A percentile compares a stretch with the other conserved stretches of the same genome.
phyloP scores from a whole-genome alignment of 2,797 vertebrate species.

The Psittacula derbiana region DNA sequence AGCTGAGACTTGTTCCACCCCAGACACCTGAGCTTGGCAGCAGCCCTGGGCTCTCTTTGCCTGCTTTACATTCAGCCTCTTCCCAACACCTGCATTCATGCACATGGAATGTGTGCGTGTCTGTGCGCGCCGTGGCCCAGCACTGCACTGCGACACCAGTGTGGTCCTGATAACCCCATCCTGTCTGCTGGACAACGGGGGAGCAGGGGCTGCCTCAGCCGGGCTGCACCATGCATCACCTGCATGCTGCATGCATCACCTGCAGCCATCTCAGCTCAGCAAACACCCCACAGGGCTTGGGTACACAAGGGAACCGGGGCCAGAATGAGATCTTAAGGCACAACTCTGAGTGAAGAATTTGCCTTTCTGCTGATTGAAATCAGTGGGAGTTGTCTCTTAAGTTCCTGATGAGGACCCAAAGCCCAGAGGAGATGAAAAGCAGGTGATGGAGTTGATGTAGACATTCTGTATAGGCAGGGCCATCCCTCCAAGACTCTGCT shows the following conservation, averaged over 20 bases:
- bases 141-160: neutral
- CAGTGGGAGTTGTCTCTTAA: neutral
- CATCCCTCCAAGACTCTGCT: neutral
- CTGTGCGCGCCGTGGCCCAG: fast-evolving
- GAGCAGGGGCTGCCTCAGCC: neutral
- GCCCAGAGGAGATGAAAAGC: neutral
- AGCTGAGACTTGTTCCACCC: neutral
- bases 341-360: neutral
- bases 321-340: neutral
- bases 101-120: neutral
- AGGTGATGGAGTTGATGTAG: neutral
- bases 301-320: neutral
- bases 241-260: neutral
- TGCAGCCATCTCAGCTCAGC: neutral
- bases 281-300: neutral
- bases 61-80: neutral
- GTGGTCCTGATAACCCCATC: fast-evolving
- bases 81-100: neutral
- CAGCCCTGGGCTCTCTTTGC: neutral
- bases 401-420: neutral
- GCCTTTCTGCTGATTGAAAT: neutral
- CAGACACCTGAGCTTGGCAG: neutral
- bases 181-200: neutral
- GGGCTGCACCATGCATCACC: neutral
- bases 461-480: neutral